A percentile compares a stretch with the other conserved stretches of the same genome.
Evolutionary conservation across 2,797 vertebrate genomes (phyloP).

Genomic region (Lepilemur septentrionalis): DNA sequence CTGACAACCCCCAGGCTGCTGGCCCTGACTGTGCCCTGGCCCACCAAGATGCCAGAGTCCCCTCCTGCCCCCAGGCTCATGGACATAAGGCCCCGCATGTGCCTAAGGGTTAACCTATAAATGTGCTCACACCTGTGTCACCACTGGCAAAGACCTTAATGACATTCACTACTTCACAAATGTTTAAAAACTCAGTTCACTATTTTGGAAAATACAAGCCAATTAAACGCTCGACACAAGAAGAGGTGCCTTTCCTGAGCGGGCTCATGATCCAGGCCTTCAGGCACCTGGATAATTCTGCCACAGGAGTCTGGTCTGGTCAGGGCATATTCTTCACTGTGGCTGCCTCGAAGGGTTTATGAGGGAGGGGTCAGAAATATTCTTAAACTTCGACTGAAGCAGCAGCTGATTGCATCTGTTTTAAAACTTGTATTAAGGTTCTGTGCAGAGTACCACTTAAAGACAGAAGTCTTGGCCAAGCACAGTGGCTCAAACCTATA

Average conservation of each 20-base stretch:
- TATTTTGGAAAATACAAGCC: not conserved
- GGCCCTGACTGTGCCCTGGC: not conserved
- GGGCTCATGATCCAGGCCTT: not conserved
- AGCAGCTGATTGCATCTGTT: not conserved
- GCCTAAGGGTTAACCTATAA: not conserved
- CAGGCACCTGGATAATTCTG: not conserved
- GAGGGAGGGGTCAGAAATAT: not conserved
- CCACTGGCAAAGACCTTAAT: not conserved
- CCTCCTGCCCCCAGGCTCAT: not conserved
- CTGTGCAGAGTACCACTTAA: not conserved
- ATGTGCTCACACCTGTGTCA: not conserved
- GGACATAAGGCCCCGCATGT: not conserved
- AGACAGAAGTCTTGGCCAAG: not conserved
- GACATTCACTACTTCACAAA: not conserved
- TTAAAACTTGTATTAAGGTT: not conserved
- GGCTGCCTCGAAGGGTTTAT: not conserved
- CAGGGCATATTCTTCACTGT: not conserved
- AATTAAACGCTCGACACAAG: not conserved
- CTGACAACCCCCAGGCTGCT: not conserved
- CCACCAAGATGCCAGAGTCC: no score
- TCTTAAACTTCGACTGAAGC: no score
- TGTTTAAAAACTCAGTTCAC: not conserved
- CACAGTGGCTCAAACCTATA: no score
- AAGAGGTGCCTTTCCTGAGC: not conserved
- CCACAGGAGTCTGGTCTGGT: not conserved